Evolutionary conservation across 1,140 invertebrate species (phyloP), one percentile per base, ranked within the genome.

Genomic region (Platyscapa corneri): DNA sequence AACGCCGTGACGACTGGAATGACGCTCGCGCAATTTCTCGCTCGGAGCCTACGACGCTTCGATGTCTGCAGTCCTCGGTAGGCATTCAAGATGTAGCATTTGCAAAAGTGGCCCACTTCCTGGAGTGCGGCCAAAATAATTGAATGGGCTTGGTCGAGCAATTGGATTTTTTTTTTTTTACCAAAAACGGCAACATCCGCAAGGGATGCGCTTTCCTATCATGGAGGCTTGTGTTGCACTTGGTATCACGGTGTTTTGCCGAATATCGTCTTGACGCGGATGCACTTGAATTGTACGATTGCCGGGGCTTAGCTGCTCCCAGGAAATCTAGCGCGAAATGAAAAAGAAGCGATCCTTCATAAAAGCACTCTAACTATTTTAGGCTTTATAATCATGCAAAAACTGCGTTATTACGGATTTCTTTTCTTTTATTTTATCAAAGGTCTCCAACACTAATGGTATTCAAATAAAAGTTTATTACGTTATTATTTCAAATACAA

Each of bases 11-110:
- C 83, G 84, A 86, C 82, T 86, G 88, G 84, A 88, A 87, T 77
- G 64, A 81, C 42, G 64, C 87, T 84, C 86, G 83, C 86, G 88
- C 88, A 88, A 88, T 88, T 90, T 88, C 87, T 88, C 87, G 18
- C 37, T 82, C 27, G 14, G 0, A 39, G 34, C 70, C 20, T 53
- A 8, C 46, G 23, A 6, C 14, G 23, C 3, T 60, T 60, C 20
- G 20, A 23, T 23, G 23, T 60, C 20, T 60, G 56, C 5, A 3
- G 56, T 14, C 2, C 56, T 23, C 30, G 42, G 8, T 10, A 14
- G 46, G n/a, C 20, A 53, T 53, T 39, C 49, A 23, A 42, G 78
- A 67, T 30, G 30, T 46, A 70, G 30, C 42, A 53, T 74, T 39
- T 72, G 37, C 74, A 80, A 80, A 65, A 80, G 56, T 37, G 27